These are phyloP conservation scores for Prolemur simus DNA, from an alignment of 2,113 vertebrate genomes.

Conservation along the genomic window DNA sequence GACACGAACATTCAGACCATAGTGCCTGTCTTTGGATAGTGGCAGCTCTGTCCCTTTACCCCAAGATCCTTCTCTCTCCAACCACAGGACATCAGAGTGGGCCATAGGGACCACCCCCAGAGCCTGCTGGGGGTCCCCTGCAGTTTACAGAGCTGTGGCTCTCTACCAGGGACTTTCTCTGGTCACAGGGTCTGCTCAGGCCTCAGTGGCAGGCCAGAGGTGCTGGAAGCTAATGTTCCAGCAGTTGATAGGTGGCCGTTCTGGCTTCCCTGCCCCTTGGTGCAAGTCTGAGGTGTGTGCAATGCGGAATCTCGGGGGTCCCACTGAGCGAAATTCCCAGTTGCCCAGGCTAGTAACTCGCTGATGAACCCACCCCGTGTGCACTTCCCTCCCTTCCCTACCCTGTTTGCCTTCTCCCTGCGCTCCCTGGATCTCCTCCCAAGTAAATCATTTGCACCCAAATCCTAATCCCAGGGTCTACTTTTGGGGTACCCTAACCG, in stretches of 20 bases:
- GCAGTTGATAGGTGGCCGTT: fast-evolving
- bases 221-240: no score
- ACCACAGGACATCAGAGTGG: no score
- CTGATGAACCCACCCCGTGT: fast-evolving
- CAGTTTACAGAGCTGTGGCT: background rate
- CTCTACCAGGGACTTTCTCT: background rate
- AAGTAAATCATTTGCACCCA: background rate
- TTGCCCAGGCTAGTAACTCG: fast-evolving
- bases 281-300: background rate
- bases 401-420: background rate
- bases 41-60: background rate
- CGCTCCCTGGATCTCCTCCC: background rate
- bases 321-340: background rate
- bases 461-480: background rate
- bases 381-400: background rate
- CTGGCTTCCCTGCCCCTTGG: background rate
- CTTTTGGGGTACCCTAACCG: background rate
- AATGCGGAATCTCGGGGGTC: background rate
- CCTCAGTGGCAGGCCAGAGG: background rate
- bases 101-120: no score
- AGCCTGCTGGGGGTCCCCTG: background rate
- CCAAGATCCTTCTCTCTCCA: background rate
- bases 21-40: background rate
- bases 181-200: background rate
- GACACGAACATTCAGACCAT: background rate